Percentiles rank a stretch among this genome's conserved stretches.
These are phyloP conservation scores for Agrypnus murinus DNA, from an alignment of 2,888 invertebrate species.

Conservation along the genomic window DNA sequence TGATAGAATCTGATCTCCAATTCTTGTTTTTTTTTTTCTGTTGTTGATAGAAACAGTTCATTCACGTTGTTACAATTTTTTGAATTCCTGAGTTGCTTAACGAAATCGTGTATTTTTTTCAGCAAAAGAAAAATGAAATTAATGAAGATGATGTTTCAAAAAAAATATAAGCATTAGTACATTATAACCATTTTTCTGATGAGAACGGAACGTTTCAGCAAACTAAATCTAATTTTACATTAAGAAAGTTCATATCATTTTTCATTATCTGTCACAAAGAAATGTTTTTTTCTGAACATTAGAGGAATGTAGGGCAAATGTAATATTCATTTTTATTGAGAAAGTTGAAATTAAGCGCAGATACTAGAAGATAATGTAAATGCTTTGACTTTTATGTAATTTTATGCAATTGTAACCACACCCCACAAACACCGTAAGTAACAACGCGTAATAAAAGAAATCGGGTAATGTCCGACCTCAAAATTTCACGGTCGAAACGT, in stretches of 20 bases:
- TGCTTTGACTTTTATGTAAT: conserved; percentile 16
- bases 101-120: too few species aligned
- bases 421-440: too few species aligned
- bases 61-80: not conserved
- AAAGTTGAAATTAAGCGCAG: conserved; percentile 5
- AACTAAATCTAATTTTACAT: conserved; percentile 26
- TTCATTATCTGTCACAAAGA: conserved; percentile 22
- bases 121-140: not conserved
- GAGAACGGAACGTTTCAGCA: conserved; percentile 11
- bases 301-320: conserved; percentile 9
- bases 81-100: not conserved
- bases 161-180: conserved; percentile 11
- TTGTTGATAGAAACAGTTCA: not conserved
- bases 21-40: conserved; percentile 2
- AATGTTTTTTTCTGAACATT: conserved; percentile 20
- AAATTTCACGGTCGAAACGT: conserved; percentile 47
- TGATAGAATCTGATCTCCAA: not conserved
- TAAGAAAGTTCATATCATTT: conserved; percentile 21
- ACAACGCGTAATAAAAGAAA: conserved; percentile 33
- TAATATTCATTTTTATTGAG: conserved; percentile 7
- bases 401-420: conserved; percentile 24
- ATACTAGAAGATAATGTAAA: not conserved
- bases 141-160: conserved; percentile 16
- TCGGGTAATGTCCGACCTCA: conserved; percentile 44
- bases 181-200: conserved; percentile 22